Evolutionary conservation across 1,140 invertebrate species (phyloP).

Genomic region (Tetranychus cinnabarinus): DNA sequence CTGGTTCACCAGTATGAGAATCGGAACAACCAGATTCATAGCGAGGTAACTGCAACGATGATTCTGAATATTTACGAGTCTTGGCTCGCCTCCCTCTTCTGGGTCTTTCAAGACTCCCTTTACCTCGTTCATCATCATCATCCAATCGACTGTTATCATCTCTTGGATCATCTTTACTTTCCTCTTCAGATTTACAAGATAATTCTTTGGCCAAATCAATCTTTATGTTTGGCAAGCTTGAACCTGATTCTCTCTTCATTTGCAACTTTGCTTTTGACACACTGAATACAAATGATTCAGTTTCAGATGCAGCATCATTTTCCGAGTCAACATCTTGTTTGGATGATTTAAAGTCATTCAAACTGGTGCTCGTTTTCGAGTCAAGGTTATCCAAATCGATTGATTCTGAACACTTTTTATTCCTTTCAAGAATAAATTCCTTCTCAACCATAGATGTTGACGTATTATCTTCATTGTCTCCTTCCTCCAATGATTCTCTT

Average conservation of each 20-base stretch:
- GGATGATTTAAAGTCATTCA: background rate
- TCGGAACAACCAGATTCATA: background rate
- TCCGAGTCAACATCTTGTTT: background rate
- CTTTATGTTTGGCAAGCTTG: too few relatives aligned
- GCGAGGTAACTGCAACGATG: constrained; percentile 3
- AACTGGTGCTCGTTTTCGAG: background rate
- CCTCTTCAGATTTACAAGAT: background rate
- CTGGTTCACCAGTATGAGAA: background rate
- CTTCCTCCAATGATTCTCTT: background rate
- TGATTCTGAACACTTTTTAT: background rate
- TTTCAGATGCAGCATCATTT: background rate
- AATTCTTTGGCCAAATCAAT: too few relatives aligned
- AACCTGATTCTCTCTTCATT: too few relatives aligned
- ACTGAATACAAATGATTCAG: background rate
- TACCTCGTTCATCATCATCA: constrained; percentile 2
- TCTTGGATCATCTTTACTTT: background rate
- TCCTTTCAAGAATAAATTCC: too few relatives aligned
- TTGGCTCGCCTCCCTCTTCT: constrained; percentile 12
- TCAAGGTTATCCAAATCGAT: background rate
- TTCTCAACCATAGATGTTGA: background rate
- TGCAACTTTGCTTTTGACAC: too few relatives aligned
- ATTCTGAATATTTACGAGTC: constrained; percentile 13
- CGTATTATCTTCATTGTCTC: background rate
- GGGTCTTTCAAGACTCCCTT: constrained; percentile 4
- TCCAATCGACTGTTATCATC: background rate